These are phyloP conservation scores for Betta splendens DNA, from an alignment of 2,797 vertebrate genomes.

Conservation along the genomic window DNA sequence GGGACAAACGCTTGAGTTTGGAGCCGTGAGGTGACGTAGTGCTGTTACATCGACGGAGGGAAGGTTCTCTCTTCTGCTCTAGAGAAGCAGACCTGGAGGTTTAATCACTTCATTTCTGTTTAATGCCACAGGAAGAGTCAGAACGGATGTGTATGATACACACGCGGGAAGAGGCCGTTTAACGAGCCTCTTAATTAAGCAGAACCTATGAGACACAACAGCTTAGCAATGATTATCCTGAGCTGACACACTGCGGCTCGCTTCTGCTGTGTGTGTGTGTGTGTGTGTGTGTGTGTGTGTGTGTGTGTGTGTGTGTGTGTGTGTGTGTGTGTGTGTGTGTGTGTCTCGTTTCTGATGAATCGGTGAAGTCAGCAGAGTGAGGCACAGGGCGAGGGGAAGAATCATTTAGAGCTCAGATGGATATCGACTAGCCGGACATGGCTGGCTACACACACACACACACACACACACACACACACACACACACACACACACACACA, in stretches of 20 bases:
- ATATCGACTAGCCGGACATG: conserved; percentile 32
- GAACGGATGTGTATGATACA: too few species aligned
- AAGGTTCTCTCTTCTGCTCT: not conserved
- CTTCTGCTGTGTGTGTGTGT: conserved; percentile 36
- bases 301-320: too few species aligned
- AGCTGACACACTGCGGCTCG: conserved; percentile 12
- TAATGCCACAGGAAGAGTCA: conserved; percentile 8
- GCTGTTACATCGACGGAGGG: not conserved
- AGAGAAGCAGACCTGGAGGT: not conserved
- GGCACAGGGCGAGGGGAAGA: not conserved
- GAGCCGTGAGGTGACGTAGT: not conserved
- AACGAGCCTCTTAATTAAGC: conserved; percentile 27
- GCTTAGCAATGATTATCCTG: conserved; percentile 6
- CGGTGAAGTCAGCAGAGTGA: conserved; percentile 54
- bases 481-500: not conserved
- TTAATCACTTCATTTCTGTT: conserved; percentile 20
- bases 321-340: too few species aligned
- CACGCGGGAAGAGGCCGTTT: not conserved
- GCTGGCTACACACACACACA: not conserved
- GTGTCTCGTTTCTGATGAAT: conserved; percentile 33
- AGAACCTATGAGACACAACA: conserved; percentile 26
- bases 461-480: not conserved
- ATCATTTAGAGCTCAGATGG: conserved; percentile 43
- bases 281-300: conserved; percentile 23
- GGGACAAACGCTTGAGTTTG: not conserved